Conservation (phyloP, 2,797 vertebrate species). For the Pteropus rufus region DNA sequence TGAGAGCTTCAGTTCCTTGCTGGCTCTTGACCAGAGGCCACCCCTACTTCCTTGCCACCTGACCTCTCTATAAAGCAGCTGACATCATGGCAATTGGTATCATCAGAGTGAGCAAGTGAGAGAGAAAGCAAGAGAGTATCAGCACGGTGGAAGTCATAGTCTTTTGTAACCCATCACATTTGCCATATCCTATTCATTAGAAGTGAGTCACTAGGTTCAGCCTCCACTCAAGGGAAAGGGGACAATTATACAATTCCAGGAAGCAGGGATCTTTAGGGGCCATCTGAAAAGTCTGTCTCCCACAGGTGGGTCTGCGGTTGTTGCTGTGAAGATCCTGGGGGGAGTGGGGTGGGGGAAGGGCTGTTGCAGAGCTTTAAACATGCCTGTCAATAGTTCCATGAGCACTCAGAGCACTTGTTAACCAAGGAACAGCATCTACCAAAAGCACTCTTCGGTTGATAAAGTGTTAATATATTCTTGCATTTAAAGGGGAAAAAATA, state of each 20-base stretch:
- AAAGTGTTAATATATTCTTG: not conserved
- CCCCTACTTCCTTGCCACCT: not conserved
- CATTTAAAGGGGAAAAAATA: not conserved
- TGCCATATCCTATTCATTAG: not conserved
- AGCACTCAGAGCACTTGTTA: not conserved
- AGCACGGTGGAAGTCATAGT: not conserved
- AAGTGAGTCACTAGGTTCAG: not conserved
- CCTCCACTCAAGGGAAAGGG: not conserved
- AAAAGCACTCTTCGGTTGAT: not conserved
- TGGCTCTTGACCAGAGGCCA: not conserved
- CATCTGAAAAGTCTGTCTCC: not conserved
- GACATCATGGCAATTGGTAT: not conserved
- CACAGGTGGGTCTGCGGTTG: not conserved
- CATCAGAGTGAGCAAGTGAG: conserved; percentile 2
- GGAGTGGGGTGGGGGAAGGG: not conserved
- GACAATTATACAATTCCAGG: not conserved
- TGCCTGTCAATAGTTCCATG: not conserved
- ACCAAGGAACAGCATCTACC: not conserved
- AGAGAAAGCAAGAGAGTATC: not conserved
- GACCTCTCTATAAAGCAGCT: not conserved
- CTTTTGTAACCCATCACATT: not conserved
- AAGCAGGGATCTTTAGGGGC: not conserved
- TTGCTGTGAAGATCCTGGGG: not conserved
- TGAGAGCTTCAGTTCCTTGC: not conserved
- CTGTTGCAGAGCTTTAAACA: not conserved